Conservation (phyloP, 2,113 vertebrate genomes). For the Phasianus colchicus region DNA sequence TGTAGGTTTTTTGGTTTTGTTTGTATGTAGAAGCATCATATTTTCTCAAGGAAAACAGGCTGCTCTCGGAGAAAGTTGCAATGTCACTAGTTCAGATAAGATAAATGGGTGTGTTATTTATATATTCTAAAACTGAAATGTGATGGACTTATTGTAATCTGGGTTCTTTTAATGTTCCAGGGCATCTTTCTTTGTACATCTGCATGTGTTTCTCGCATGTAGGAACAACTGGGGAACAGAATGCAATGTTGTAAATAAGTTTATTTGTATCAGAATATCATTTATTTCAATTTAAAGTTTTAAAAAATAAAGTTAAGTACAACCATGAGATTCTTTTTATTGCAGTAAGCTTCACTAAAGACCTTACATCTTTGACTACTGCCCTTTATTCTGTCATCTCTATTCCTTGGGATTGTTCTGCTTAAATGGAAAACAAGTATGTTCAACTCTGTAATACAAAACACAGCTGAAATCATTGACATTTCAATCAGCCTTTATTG, state of each 20-base stretch:
- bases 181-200: slow-evolving; percentile 3
- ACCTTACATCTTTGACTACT: background rate
- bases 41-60: background rate
- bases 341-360: background rate
- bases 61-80: background rate
- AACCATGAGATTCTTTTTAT: background rate
- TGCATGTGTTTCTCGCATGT: background rate
- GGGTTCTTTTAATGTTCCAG: slow-evolving; percentile 2
- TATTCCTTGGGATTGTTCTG: slow-evolving; percentile 55
- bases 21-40: background rate
- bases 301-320: background rate
- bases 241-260: background rate
- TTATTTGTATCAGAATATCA: background rate
- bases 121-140: slow-evolving; percentile 40
- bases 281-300: background rate
- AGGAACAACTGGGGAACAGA: background rate
- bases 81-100: background rate
- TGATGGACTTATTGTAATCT: slow-evolving; percentile 33
- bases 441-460: slow-evolving; percentile 71
- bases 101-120: slow-evolving; percentile 11
- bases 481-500: slow-evolving; percentile 76
- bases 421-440: slow-evolving; percentile 59
- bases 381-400: background rate
- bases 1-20: background rate
- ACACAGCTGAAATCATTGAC: slow-evolving; percentile 73